Base-by-base conservation (phyloP, 2,888 invertebrate species). In the Andrena fulva region DNA sequence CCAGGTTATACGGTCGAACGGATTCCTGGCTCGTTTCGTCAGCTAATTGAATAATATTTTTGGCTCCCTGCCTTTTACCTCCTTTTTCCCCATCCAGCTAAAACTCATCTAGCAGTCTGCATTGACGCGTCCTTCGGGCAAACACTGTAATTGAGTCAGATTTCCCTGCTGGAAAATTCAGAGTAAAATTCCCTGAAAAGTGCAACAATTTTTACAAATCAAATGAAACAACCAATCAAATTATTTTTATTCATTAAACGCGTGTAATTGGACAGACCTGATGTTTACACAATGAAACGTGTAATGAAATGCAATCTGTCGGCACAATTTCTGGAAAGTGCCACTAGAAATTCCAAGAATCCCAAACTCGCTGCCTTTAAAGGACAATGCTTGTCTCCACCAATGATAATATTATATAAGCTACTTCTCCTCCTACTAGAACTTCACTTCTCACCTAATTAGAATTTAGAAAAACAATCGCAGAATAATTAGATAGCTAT, bases 11-110 rank as follows among this genome's bases (percentile, higher is more conserved):
- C 75, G 76, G 74, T 33, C 83, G 69, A 71, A 82, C 72, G 81
- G 76, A 67, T 84, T 88, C 88, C 88, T 82, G 85, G 78, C 75
- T 85, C 87, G 85, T 84, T 88, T 87, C 86, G 74, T 77, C 82
- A 80, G 85, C 85, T 87, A 89, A 90, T 91, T 91, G 87, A 90
- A 90, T 88, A 86, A 89, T 87, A 87, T 87, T 89, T 86, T 82
- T 73, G 71, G 69, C 76, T 60, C 63, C 59, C 35, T 64, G 54
- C 63, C 54, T 60, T 60, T 56, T 70, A 10, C 59, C 12, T 59
- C 70, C 10, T n/a, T 54, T 42, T 69, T 48, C 68, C 68, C 24
- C 64, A 42, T 50, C 48, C 56, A 16, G 31, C 29, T 31, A 16
- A 6, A 54, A n/a, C 20, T 42, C 42, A 42, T 42, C 42, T 42